Evolutionary conservation across 2,113 vertebrate species (phyloP).

Genomic region (Cygnus buccinator): DNA sequence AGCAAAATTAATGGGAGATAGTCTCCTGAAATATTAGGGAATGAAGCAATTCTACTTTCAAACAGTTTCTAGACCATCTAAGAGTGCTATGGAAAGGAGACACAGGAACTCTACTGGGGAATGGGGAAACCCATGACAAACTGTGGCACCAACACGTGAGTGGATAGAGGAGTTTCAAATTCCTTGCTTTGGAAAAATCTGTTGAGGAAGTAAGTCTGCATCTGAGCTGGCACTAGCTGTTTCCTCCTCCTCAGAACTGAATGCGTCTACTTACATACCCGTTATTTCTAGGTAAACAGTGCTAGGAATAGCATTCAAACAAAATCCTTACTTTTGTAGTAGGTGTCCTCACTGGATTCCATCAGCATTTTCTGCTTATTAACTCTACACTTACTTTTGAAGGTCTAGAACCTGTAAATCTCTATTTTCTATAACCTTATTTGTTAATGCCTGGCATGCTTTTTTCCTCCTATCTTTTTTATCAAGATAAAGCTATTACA

Average conservation of each 20-base stretch:
- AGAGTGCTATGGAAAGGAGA: not conserved
- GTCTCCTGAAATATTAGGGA: not conserved
- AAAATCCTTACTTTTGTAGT: not conserved
- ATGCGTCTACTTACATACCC: not conserved
- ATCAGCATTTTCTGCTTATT: not conserved
- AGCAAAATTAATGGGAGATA: not conserved
- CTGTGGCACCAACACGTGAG: not conserved
- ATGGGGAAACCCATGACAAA: not conserved
- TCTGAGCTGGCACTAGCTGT: not conserved
- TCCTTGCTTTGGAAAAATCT: not conserved
- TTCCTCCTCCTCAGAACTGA: slow-evolving; percentile 28
- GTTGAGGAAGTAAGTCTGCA: not conserved
- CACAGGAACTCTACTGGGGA: not conserved
- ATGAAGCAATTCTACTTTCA: not conserved
- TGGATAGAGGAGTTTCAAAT: slow-evolving; percentile 1
- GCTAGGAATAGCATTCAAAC: not conserved
- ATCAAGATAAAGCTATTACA: not conserved
- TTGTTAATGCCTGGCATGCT: not conserved
- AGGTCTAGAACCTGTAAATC: not conserved
- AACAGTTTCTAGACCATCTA: not conserved
- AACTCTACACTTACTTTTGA: not conserved
- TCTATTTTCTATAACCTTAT: not conserved
- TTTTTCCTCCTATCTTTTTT: not conserved
- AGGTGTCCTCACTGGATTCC: not conserved
- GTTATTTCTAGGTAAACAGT: slow-evolving; percentile 16